A percentile compares a stretch with the other conserved stretches of the same genome.
Evolutionary conservation across 2,888 invertebrate genomes (phyloP).

Genomic region (Perizoma flavofasciatum): DNA sequence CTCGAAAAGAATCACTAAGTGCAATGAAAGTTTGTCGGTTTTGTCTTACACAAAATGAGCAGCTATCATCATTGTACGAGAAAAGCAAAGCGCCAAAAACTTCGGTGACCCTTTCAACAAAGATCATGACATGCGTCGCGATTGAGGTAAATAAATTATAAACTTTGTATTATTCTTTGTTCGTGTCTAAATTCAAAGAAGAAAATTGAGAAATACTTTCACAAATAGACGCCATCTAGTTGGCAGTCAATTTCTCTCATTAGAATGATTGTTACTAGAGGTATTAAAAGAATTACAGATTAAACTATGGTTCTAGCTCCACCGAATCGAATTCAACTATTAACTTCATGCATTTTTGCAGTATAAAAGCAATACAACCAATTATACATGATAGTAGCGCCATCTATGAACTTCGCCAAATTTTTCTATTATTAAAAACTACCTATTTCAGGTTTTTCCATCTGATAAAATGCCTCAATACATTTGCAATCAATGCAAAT

Average conservation of each 20-base stretch:
- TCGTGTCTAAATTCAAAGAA: too few species aligned
- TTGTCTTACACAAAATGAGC: constrained; percentile 86
- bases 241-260: background rate
- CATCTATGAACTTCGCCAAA: constrained; percentile 40
- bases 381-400: constrained; percentile 28
- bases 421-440: background rate
- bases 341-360: too few species aligned
- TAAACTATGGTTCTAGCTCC: too few species aligned
- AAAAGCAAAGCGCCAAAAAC: constrained; percentile 82
- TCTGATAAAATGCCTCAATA: constrained; percentile 90
- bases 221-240: constrained; percentile 20
- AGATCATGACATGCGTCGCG: constrained; percentile 90
- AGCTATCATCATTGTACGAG: constrained; percentile 87
- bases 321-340: too few species aligned
- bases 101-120: constrained; percentile 86
- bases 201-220: background rate
- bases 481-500: constrained; percentile 88
- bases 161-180: too few species aligned
- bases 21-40: constrained; percentile 89
- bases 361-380: too few species aligned
- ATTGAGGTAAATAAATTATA: constrained; percentile 85
- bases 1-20: constrained; percentile 84
- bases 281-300: too few species aligned
- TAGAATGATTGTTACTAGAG: background rate
- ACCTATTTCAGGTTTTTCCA: constrained; percentile 77